Percentiles rank a stretch among this genome's conserved stretches.
phyloP scores from a whole-genome alignment of 2,113 vertebrate species.

The Tretioscincus oriximinensis region DNA sequence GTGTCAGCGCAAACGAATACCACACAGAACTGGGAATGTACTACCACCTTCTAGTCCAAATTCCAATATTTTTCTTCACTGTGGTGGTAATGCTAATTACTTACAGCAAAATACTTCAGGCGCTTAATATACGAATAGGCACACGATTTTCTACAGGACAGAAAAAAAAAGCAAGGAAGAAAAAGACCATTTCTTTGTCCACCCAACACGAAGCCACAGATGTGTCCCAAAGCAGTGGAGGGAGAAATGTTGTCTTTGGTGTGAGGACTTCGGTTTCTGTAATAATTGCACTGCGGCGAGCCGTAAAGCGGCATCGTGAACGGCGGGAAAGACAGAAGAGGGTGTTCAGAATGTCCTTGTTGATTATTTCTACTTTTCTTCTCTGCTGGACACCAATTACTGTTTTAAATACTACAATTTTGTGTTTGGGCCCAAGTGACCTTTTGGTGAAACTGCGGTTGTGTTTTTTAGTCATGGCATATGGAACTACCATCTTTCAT shows the following conservation, averaged over 20 bases:
- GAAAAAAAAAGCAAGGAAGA: slow-evolving; percentile 92
- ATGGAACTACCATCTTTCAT: slow-evolving; percentile 97
- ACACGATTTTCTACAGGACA: slow-evolving; percentile 90
- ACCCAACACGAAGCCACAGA: slow-evolving; percentile 86
- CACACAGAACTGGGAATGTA: slow-evolving; percentile 93
- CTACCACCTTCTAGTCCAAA: slow-evolving; percentile 95
- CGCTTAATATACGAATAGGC: slow-evolving; percentile 96
- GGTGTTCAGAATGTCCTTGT: slow-evolving; percentile 95
- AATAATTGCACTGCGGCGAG: slow-evolving; percentile 93
- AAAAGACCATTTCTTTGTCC: slow-evolving; percentile 92
- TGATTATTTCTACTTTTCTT: slow-evolving; percentile 97
- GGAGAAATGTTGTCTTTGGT: slow-evolving; percentile 86
- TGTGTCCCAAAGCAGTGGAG: slow-evolving; percentile 82
- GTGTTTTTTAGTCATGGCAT: slow-evolving; percentile 98
- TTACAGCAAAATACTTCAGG: slow-evolving; percentile 97
- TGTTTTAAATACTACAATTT: slow-evolving; percentile 93
- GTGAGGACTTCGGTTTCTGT: slow-evolving; percentile 97
- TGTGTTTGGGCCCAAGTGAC: slow-evolving; percentile 91
- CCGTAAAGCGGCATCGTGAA: slow-evolving; percentile 94
- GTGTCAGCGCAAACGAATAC: slow-evolving; percentile 86
- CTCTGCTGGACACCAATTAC: slow-evolving; percentile 99
- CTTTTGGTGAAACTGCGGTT: slow-evolving; percentile 91
- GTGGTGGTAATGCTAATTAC: slow-evolving; percentile 95
- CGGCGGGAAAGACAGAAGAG: slow-evolving; percentile 93
- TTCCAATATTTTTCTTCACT: slow-evolving; percentile 97